Evolutionary conservation across 2,888 invertebrate species (phyloP).

Genomic region (Campopleginae sp.): DNA sequence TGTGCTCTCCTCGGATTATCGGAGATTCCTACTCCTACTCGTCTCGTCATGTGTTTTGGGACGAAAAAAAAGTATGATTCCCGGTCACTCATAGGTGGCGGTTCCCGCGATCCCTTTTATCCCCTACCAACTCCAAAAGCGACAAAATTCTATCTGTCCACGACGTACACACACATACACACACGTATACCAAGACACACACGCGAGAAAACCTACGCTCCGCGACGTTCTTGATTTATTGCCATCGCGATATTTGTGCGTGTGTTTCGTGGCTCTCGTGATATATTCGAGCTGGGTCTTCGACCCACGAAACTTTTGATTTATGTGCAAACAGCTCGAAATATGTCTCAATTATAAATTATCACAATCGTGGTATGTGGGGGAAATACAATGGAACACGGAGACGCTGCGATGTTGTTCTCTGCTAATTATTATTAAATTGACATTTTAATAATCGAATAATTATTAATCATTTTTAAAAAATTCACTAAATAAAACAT

Average conservation of each 20-base stretch:
- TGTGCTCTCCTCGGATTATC: slow-evolving; percentile 54
- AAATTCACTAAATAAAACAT: background rate
- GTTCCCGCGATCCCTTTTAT: slow-evolving; percentile 30
- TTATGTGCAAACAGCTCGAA: slow-evolving; percentile 57
- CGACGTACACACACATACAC: background rate
- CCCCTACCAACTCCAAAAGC: slow-evolving; percentile 2
- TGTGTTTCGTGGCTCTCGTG: slow-evolving; percentile 21
- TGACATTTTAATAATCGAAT: background rate
- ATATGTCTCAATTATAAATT: slow-evolving; percentile 64
- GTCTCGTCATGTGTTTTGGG: slow-evolving; percentile 4
- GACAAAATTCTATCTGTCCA: slow-evolving; percentile 41
- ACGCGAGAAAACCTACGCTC: slow-evolving; percentile 55
- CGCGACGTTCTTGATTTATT: slow-evolving; percentile 60
- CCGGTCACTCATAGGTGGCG: slow-evolving; percentile 69
- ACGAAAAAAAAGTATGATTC: slow-evolving; percentile 71
- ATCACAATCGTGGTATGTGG: slow-evolving; percentile 47
- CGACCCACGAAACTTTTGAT: slow-evolving; percentile 61
- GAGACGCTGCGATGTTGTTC: background rate
- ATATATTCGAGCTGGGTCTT: slow-evolving; percentile 31
- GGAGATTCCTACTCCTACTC: slow-evolving; percentile 24
- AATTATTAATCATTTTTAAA: background rate
- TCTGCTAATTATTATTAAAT: background rate
- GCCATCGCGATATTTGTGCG: slow-evolving; percentile 29
- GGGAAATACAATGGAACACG: slow-evolving; percentile 6
- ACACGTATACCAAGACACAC: too few species aligned